Evolutionary conservation across 2,888 invertebrate genomes (phyloP).

Genomic region (Anoplius nigerrimus): DNA sequence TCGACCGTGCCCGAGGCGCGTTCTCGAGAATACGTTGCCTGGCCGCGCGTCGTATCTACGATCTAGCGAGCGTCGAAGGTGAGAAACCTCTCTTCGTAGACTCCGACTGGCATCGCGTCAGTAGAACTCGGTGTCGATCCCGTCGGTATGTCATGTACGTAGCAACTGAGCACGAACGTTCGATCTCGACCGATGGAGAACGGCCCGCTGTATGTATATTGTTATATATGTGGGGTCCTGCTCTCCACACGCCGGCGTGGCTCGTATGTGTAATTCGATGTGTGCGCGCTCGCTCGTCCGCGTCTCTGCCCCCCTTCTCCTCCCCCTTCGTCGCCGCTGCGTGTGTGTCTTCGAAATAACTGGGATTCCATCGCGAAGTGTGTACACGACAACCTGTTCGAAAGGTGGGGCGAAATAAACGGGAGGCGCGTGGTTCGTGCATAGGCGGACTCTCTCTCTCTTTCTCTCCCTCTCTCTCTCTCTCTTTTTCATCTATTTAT

Average conservation of each 20-base stretch:
- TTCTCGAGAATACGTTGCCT: conserved; percentile 13
- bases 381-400: conserved; percentile 51
- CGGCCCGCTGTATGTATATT: no score
- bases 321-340: neutral
- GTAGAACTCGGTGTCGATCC: no score
- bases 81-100: neutral
- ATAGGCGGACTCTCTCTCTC: conserved; percentile 1
- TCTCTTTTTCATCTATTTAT: conserved; percentile 4
- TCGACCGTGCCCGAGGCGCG: conserved; percentile 22
- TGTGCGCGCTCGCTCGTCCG: neutral
- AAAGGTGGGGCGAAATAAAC: conserved; percentile 41
- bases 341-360: conserved; percentile 21
- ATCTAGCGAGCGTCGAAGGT: conserved; percentile 9
- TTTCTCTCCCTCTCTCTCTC: conserved; percentile 5
- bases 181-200: conserved; percentile 1
- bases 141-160: no score
- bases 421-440: conserved; percentile 33
- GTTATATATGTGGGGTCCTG: no score
- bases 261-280: neutral
- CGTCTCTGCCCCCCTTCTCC: conserved; percentile 6
- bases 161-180: neutral
- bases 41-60: conserved; percentile 10
- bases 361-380: conserved; percentile 29
- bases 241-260: neutral
- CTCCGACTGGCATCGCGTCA: no score